phyloP scores from a whole-genome alignment of 2,888 invertebrate genomes.

The Hirtodrosophila cameraria region DNA sequence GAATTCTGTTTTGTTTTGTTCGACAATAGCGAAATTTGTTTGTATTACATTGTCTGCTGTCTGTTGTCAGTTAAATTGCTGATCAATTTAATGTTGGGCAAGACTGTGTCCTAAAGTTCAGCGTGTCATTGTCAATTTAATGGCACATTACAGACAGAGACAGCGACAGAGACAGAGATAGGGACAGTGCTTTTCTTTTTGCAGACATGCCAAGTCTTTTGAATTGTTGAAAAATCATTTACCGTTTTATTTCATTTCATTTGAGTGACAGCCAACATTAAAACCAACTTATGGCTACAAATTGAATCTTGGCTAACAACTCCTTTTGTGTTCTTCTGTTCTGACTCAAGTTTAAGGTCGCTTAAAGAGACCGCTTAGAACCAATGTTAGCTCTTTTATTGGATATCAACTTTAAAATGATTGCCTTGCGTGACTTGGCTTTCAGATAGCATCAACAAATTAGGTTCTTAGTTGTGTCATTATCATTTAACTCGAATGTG shows the following conservation, averaged over 20 bases:
- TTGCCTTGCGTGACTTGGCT: slow-evolving; percentile 75
- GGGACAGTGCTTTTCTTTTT: no score
- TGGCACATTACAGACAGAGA: no score
- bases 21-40: slow-evolving; percentile 12
- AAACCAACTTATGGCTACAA: slow-evolving; percentile 66
- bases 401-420: slow-evolving; percentile 70
- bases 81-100: slow-evolving; percentile 26
- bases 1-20: slow-evolving; percentile 46
- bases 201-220: slow-evolving; percentile 29
- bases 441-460: slow-evolving; percentile 29
- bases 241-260: slow-evolving; percentile 64
- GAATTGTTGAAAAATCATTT: slow-evolving; percentile 60
- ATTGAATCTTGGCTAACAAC: slow-evolving; percentile 47
- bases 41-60: slow-evolving; percentile 31
- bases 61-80: slow-evolving; percentile 58
- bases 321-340: slow-evolving; percentile 34
- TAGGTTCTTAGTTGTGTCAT: slow-evolving; percentile 57
- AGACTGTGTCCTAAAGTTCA: slow-evolving; percentile 11
- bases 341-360: slow-evolving; percentile 34
- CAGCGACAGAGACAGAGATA: no score
- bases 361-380: slow-evolving; percentile 62
- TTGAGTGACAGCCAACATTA: slow-evolving; percentile 66
- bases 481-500: slow-evolving; percentile 43
- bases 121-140: no score
- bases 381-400: slow-evolving; percentile 35